Percentiles rank a stretch among this genome's conserved stretches.
phyloP scores from a whole-genome alignment of 2,888 invertebrate species.

The Drosophila cyrtoloma region DNA sequence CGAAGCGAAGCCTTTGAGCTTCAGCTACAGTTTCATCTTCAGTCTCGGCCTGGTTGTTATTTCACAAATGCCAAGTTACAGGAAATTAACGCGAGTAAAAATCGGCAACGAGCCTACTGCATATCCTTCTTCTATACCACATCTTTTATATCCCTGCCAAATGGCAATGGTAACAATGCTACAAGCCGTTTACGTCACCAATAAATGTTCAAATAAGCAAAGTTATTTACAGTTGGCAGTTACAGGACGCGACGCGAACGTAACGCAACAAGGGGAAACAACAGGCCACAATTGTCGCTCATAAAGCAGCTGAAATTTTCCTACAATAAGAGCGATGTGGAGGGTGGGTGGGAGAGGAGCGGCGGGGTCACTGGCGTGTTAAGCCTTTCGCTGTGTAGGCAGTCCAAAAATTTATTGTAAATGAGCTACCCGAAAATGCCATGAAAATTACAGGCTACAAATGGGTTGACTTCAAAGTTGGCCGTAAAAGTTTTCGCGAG shows the following conservation, averaged over 20 bases:
- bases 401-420: slow-evolving; percentile 72
- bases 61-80: slow-evolving; percentile 54
- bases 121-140: slow-evolving; percentile 13
- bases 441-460: slow-evolving; percentile 46
- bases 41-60: slow-evolving; percentile 36
- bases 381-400: slow-evolving; percentile 70
- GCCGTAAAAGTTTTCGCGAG: not conserved
- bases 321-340: not conserved
- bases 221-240: slow-evolving; percentile 72
- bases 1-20: not conserved
- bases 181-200: slow-evolving; percentile 76
- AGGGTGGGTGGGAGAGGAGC: slow-evolving; percentile 1
- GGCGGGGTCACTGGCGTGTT: slow-evolving; percentile 27
- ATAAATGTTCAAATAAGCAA: slow-evolving; percentile 78
- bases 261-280: slow-evolving; percentile 13
- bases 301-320: slow-evolving; percentile 68
- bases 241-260: slow-evolving; percentile 7
- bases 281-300: slow-evolving; percentile 69
- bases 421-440: slow-evolving; percentile 64
- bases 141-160: slow-evolving; percentile 18
- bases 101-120: slow-evolving; percentile 54
- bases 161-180: slow-evolving; percentile 47
- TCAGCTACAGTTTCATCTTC: slow-evolving; percentile 3
- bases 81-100: slow-evolving; percentile 77
- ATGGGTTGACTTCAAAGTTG: slow-evolving; percentile 45